These are phyloP conservation scores for Aphelinus certus DNA, from an alignment of 1,140 invertebrate genomes.

Conservation along the genomic window DNA sequence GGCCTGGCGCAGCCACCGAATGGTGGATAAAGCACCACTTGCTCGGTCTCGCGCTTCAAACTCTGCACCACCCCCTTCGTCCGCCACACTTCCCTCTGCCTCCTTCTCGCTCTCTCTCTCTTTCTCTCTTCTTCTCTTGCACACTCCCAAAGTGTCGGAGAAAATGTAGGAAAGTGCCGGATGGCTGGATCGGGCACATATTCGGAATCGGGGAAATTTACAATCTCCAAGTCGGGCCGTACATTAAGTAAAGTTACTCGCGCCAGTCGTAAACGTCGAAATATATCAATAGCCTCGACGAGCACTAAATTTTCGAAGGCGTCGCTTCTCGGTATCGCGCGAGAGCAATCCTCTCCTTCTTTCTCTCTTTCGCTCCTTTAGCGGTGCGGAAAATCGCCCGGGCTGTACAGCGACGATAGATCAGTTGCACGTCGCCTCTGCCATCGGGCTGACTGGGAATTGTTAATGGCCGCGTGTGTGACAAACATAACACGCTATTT, in stretches of 20 bases:
- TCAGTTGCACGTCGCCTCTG: conserved; percentile 42
- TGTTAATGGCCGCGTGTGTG: no score
- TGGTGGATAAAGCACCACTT: no score
- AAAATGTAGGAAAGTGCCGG: conserved; percentile 41
- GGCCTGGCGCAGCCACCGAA: background rate
- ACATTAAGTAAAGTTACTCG: conserved; percentile 56
- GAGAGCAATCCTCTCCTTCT: conserved; percentile 4
- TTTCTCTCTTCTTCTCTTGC: no score
- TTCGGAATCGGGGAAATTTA: conserved; percentile 52
- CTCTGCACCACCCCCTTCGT: no score
- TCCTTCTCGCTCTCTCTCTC: no score
- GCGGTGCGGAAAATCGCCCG: conserved; percentile 13
- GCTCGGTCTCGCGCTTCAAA: no score
- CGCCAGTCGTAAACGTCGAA: conserved; percentile 58
- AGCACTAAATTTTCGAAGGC: conserved; percentile 47
- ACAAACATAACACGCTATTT: no score
- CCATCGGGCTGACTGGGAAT: conserved; percentile 8
- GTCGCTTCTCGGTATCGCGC: background rate
- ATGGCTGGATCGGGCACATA: conserved; percentile 40
- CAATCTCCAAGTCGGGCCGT: conserved; percentile 50
- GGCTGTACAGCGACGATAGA: conserved; percentile 38
- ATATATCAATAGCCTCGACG: conserved; percentile 58
- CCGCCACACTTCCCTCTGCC: no score
- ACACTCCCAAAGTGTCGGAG: background rate
- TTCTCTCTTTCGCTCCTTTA: background rate